These are phyloP conservation scores for Forbesichthys papilliferus DNA, from an alignment of 2,113 vertebrate species.

Conservation along the genomic window DNA sequence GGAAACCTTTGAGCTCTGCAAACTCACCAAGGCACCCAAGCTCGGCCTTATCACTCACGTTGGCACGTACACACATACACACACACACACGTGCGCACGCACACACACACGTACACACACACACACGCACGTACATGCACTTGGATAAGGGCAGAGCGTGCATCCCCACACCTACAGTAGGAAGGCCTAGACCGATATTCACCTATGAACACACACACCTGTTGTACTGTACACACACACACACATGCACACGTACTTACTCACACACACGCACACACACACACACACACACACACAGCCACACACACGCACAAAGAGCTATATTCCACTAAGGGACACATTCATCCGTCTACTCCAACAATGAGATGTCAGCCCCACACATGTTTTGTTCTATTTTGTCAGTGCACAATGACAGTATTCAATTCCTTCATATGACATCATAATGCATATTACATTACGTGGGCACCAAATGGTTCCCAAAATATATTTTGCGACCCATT, in stretches of 20 bases:
- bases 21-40: conserved; percentile 36
- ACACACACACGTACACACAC: no score
- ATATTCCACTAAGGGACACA: neutral
- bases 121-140: no score
- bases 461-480: no score
- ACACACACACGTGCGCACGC: neutral
- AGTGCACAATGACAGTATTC: no score
- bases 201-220: neutral
- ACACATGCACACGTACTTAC: neutral
- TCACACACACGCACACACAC: no score
- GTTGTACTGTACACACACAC: neutral
- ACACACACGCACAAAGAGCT: no score
- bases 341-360: conserved; percentile 4
- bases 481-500: no score
- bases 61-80: neutral
- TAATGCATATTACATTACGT: no score
- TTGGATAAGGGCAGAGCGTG: no score
- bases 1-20: conserved; percentile 65
- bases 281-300: conserved; percentile 3
- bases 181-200: no score
- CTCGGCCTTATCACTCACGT: conserved; percentile 35
- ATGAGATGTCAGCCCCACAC: conserved; percentile 12
- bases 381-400: neutral
- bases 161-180: no score
- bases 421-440: no score